A percentile compares a stretch with the other conserved stretches of the same genome.
phyloP scores from a whole-genome alignment of 2,113 vertebrate genomes.

The Ochotona curzoniae region DNA sequence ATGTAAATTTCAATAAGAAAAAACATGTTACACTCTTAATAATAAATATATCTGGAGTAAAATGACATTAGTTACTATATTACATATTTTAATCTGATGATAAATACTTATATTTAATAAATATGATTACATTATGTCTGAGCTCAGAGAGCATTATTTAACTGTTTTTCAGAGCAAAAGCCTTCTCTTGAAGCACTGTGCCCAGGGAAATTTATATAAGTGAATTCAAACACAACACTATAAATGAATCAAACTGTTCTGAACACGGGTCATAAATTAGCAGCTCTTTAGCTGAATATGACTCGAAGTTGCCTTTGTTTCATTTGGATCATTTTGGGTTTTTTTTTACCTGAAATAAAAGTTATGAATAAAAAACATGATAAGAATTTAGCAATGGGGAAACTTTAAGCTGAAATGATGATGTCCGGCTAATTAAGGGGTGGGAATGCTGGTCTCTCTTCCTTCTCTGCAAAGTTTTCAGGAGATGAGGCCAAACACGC shows the following conservation, averaged over 20 bases:
- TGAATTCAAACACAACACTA: not conserved
- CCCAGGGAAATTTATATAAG: not conserved
- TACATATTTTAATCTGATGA: not conserved
- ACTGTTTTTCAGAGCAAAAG: not conserved
- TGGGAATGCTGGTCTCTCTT: not conserved
- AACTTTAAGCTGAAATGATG: not conserved
- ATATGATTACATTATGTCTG: not conserved
- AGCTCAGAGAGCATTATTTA: not conserved
- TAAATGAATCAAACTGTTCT: not conserved
- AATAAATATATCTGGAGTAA: not conserved
- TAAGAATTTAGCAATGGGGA: not conserved
- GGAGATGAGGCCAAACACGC: not conserved
- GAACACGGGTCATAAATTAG: not conserved
- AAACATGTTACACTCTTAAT: not conserved
- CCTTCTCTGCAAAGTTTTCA: not conserved
- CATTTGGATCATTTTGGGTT: not conserved
- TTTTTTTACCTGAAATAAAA: not conserved
- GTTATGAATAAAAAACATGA: not conserved
- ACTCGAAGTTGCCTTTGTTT: not conserved
- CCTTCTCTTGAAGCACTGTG: not conserved
- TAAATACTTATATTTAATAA: not conserved
- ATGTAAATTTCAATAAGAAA: not conserved
- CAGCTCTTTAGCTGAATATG: not conserved
- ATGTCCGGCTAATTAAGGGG: not conserved
- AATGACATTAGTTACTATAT: not conserved